These are phyloP conservation scores for Neotoma lepida DNA, from an alignment of 2,113 vertebrate genomes.

Conservation along the genomic window DNA sequence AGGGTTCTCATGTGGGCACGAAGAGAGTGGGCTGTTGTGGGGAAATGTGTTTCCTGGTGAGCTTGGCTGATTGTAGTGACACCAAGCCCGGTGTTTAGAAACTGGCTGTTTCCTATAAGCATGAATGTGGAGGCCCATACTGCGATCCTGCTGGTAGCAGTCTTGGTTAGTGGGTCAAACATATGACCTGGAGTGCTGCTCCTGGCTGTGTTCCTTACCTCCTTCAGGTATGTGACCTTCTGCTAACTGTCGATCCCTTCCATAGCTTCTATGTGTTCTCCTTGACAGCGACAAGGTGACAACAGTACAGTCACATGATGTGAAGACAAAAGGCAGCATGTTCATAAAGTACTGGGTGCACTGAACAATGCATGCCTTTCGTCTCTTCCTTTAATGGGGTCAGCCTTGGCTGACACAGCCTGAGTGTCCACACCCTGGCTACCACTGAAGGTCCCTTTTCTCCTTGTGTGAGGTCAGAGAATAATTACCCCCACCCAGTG, in stretches of 20 bases:
- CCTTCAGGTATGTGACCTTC: background rate
- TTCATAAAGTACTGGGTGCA: background rate
- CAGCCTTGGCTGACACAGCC: background rate
- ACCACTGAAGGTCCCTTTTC: background rate
- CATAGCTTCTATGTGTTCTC: background rate
- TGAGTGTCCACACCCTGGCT: background rate
- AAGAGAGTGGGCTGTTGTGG: background rate
- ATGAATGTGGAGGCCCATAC: background rate
- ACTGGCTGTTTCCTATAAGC: background rate
- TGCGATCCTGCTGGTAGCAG: background rate
- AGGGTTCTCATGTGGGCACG: background rate
- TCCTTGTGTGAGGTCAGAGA: background rate
- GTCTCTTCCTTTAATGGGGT: background rate
- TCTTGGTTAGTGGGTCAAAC: background rate
- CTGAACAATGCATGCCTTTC: background rate
- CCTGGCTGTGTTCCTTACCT: background rate
- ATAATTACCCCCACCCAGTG: background rate
- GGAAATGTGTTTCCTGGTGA: slow-evolving; percentile 21
- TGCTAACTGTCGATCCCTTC: background rate
- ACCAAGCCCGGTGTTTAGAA: background rate
- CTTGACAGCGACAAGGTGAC: background rate
- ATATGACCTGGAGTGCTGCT: background rate
- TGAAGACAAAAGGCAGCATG: background rate
- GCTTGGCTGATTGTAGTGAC: background rate
- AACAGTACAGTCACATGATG: fast-evolving